Evolutionary conservation across 1,140 invertebrate species (phyloP).

Genomic region (Hydropsyche tenuis): DNA sequence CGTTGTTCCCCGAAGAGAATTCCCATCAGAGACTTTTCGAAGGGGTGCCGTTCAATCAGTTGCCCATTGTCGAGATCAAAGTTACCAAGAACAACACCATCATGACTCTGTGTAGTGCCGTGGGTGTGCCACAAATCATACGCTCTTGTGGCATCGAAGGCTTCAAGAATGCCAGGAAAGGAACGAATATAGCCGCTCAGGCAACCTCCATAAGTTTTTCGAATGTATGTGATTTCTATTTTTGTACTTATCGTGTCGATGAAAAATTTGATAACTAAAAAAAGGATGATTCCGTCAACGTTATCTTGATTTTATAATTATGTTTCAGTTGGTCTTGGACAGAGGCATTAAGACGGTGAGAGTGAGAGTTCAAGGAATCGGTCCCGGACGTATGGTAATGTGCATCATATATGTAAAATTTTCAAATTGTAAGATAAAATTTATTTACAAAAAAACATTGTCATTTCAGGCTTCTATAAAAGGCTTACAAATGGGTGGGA

Average conservation of each 20-base stretch:
- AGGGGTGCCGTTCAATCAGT: slow-evolving; percentile 76
- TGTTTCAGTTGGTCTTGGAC: slow-evolving; percentile 74
- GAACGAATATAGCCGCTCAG: slow-evolving; percentile 95
- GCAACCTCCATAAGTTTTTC: slow-evolving; percentile 84
- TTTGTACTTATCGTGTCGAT: slow-evolving; percentile 4
- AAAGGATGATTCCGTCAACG: too few species aligned
- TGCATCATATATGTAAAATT: slow-evolving; percentile 31
- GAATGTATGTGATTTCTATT: slow-evolving; percentile 61
- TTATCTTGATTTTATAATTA: slow-evolving; percentile 26
- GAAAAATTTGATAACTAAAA: too few species aligned
- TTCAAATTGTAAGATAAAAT: too few species aligned
- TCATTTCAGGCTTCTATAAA: slow-evolving; percentile 82
- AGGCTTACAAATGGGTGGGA: slow-evolving; percentile 87
- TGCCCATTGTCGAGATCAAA: slow-evolving; percentile 84
- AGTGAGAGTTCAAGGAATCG: slow-evolving; percentile 80
- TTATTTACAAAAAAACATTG: too few species aligned
- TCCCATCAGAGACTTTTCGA: slow-evolving; percentile 78
- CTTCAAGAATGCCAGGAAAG: slow-evolving; percentile 93
- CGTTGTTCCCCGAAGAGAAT: slow-evolving; percentile 76
- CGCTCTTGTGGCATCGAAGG: slow-evolving; percentile 88
- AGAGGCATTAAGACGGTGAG: slow-evolving; percentile 76
- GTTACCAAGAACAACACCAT: slow-evolving; percentile 88
- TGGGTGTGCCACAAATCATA: slow-evolving; percentile 68
- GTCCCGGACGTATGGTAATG: slow-evolving; percentile 86
- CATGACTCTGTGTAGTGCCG: slow-evolving; percentile 72